phyloP scores from a whole-genome alignment of 2,113 vertebrate species.

The Alaudala cheleensis region DNA sequence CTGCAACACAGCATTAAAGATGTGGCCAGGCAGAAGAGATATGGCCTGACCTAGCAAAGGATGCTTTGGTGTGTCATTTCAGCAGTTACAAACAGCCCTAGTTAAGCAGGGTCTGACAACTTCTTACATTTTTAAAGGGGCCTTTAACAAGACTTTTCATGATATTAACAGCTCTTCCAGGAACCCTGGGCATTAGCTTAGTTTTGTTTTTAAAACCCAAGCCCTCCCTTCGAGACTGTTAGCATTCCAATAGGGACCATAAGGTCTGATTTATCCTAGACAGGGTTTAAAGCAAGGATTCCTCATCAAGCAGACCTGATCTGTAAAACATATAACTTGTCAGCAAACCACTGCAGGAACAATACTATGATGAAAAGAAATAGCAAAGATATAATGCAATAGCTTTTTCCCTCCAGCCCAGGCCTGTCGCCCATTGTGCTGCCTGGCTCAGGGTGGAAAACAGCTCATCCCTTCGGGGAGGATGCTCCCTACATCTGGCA shows the following conservation, averaged over 20 bases:
- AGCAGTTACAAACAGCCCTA: neutral
- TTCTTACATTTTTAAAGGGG: neutral
- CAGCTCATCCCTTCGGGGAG: neutral
- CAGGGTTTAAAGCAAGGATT: neutral
- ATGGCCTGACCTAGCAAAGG: neutral
- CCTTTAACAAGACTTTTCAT: slow-evolving; percentile 7
- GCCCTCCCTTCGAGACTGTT: slow-evolving; percentile 24
- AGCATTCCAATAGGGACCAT: neutral
- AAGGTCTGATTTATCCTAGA: neutral
- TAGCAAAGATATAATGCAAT: neutral
- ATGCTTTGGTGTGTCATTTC: neutral
- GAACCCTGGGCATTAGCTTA: neutral
- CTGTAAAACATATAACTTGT: neutral
- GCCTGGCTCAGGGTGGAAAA: neutral
- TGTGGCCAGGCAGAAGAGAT: neutral
- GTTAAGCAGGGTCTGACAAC: neutral
- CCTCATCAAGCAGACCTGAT: slow-evolving; percentile 12
- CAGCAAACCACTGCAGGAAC: neutral
- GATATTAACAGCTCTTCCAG: slow-evolving; percentile 14
- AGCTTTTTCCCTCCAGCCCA: neutral
- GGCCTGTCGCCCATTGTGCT: accelerated
- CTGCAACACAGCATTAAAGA: neutral
- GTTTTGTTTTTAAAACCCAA: slow-evolving; percentile 27
- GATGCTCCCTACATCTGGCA: neutral
- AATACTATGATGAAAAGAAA: neutral